Evolutionary conservation across 2,888 invertebrate genomes (phyloP), one percentile per base, ranked within the genome.

Genomic region (Siphlonurus alternatus): DNA sequence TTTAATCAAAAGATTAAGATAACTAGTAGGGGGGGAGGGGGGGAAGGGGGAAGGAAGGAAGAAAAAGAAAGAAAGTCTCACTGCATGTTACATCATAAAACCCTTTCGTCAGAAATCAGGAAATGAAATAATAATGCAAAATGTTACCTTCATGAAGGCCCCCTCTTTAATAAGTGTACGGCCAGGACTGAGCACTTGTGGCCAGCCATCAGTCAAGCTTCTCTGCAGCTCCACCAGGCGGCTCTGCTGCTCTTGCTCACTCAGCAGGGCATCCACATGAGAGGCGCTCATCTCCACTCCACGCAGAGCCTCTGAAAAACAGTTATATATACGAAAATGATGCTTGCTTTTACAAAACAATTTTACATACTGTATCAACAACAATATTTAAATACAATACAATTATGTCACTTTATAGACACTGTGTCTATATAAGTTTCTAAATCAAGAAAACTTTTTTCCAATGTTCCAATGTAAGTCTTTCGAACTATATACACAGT

Each of bases 221-320:
- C 81, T 81, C 72, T 88, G 87, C 19, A 89, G 76, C 72, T 83
- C 81, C 18, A 89, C 73, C 69, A 89, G 77, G 69, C 81, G 79
- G 73, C 84, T 83, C 62, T 83, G 83, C 69, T 86, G 83, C 72
- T 89, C 88, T 71, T 87, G 85, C 69, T 88, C 85, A 66, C 83
- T 81, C 2, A 89, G 81, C 62, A 86, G 79, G n/a, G 83, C 79
- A 70, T 89, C 86, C 61, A 89, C 87, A 70, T 88, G 87, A 2
- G 77, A 76, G 1, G 87, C 87, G 18, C 86, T 85, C 66, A 79
- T 81, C 71, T 84, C 83, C 22, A 89, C 80, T 73, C 85, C 82
- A 66, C 79, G 77, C 19, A 87, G 76, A 1, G 87, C 86, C 67
- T 83, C 87, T 85, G 71, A 24, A 74, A 73, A 59, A 62, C 15